Evolutionary conservation across 2,888 invertebrate genomes (phyloP), one percentile per base, ranked within the genome.

Genomic region (Galeruca laticollis): DNA sequence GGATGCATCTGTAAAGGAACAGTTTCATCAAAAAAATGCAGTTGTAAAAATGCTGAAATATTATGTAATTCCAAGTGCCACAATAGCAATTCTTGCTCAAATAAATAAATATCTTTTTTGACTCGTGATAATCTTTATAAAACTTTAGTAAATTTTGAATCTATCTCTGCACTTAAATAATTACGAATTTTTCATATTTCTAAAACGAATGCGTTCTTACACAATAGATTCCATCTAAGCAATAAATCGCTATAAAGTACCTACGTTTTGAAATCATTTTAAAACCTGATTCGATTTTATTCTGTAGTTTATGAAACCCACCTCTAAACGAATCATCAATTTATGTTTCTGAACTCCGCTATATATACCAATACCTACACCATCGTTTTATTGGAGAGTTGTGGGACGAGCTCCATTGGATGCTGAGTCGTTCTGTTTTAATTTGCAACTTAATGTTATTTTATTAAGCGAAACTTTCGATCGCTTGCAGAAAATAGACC

Each of bases 381-480:
- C 18, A 9, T 47, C 47, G 47, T 47, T 47, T 47, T 47, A 47
- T 47, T 47, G 47, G 18, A 47, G 47, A 47, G 47, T 47, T 47
- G 47, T 47, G 47, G 47, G 47, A 47, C 18, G 47, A 47, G 47
- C 47, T 47, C 15, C 47, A 47, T 40, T 40, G 40, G 40, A 40
- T n/a, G n/a, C 40, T 40, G 40, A 40, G 6, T 47, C 47, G 18
- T 47, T 18, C 47, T 47, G 47, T 9, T 47, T 47, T 47, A 47
- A 47, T 47, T 47, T 47, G 47, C 47, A 47, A 47, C 15, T 47
- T 47, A n/a, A 43, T 43, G 43, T n/a, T 43, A 18, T 47, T 47
- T 18, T 47, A 47, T 47, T 15, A 18, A 8, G 47, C 47, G 18
- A 47, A 47, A 47, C 6, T 15, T 43, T 33, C 33, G 33, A 33